Percentiles rank a stretch among this genome's conserved stretches.
Evolutionary conservation across 2,888 invertebrate species (phyloP).

Genomic region (Coleophora flavipennella): DNA sequence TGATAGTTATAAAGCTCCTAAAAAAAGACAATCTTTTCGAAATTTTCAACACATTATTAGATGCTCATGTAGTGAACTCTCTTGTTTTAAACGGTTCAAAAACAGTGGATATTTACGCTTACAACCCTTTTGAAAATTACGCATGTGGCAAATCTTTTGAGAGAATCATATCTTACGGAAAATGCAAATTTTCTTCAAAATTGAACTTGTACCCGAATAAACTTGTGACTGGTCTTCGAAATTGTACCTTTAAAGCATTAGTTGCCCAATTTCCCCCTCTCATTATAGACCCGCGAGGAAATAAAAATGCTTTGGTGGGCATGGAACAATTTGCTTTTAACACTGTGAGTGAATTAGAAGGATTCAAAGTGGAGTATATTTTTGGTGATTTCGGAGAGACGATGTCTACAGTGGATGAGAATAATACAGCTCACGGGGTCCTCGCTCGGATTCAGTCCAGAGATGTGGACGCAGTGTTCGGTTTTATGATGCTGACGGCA

Average conservation of each 20-base stretch:
- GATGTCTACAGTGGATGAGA: constrained; percentile 21
- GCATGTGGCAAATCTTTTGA: constrained; percentile 40
- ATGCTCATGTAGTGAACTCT: constrained; percentile 25
- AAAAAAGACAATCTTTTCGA: constrained; percentile 13
- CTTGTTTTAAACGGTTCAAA: constrained; percentile 27
- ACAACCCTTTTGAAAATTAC: constrained; percentile 42
- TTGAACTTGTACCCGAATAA: constrained; percentile 28
- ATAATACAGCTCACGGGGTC: constrained; percentile 28
- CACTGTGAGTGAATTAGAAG: constrained; percentile 27
- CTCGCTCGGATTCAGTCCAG: constrained; percentile 19
- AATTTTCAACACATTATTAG: constrained; percentile 32
- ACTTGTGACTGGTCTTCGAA: constrained; percentile 27
- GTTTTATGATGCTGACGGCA: constrained; percentile 21
- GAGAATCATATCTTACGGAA: constrained; percentile 29
- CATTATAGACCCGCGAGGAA: constrained; percentile 10
- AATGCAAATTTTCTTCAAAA: constrained; percentile 20
- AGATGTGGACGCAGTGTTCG: constrained; percentile 21
- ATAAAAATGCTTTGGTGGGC: constrained; percentile 11
- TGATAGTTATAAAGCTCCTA: constrained; percentile 26
- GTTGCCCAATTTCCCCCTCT: constrained; percentile 38
- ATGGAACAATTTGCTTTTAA: constrained; percentile 28
- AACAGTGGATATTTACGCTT: constrained; percentile 32
- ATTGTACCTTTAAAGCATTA: constrained; percentile 33
- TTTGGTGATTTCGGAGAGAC: constrained; percentile 20
- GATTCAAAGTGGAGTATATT: constrained; percentile 31